Evolutionary conservation across 2,888 invertebrate genomes (phyloP), one percentile per base, ranked within the genome.

Genomic region (Eilema caniola): DNA sequence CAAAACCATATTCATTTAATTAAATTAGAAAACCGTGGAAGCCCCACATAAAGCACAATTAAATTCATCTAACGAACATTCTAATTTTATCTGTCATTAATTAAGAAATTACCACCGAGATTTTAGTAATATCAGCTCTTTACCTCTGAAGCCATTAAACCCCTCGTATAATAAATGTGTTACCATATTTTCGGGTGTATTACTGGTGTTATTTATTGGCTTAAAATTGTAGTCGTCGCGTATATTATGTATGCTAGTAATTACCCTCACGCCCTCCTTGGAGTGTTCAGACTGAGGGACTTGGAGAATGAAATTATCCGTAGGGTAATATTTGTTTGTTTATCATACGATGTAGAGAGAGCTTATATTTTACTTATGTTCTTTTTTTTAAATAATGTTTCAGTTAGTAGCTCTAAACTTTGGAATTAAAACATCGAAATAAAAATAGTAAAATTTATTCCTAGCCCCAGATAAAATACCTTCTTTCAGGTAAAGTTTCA

Each of bases 181-280:
- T 90, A 89, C 91, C 92, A 93, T 93, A 94, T 93, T 94, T 93
- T 90, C 89, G 89, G 90, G 85, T 90, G 89, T 89, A 90, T 90
- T 89, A 89, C 89, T 88, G 87, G 88, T 86, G 89, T 92, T 92
- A 93, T 93, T 94, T 94, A 95, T 95, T 93, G 91, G 93, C 93
- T 94, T 92, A 95, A 94, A 95, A 94, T 94, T 94, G 92, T 93
- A 93, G 91, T 91, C 93, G 88, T 90, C 91, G 88, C 90, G 91
- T 94, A 91, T 91, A 94, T 94, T 90, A 94, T 94, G 94, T 90
- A 93, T 91, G 91, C 82, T 76, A 85, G 90, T 93, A 93, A 94
- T 93, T 94, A 93, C 90, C 86, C 83, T 78, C 80, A 77, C 80
- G 77, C 79, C 75, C 79, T 78, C 76, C 81, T 80, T 79, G 77